phyloP scores from a whole-genome alignment of 2,113 vertebrate species.

The Zosterops pallidus region DNA sequence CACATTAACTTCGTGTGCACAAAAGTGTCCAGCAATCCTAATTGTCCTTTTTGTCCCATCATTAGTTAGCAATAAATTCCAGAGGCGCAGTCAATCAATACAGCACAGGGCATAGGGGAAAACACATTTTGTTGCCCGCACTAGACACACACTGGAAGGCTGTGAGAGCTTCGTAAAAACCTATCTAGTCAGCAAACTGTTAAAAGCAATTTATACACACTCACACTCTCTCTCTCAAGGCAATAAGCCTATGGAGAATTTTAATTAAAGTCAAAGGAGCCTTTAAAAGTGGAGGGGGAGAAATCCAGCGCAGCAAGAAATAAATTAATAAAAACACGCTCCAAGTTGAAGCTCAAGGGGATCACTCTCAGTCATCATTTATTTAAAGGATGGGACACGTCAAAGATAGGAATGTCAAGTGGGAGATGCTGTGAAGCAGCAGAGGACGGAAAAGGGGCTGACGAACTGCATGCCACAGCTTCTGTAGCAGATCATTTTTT shows the following conservation, averaged over 20 bases:
- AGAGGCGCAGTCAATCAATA: neutral
- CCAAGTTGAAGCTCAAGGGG: constrained; percentile 62
- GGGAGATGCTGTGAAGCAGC: constrained; percentile 57
- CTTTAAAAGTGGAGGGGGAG: constrained; percentile 56
- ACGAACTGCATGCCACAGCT: neutral
- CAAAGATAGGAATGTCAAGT: constrained; percentile 62
- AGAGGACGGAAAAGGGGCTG: constrained; percentile 31
- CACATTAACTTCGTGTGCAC: neutral
- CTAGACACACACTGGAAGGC: neutral
- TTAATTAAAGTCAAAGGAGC: constrained; percentile 72
- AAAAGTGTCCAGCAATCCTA: neutral
- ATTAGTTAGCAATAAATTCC: neutral
- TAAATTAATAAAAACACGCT: constrained; percentile 68
- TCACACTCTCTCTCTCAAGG: neutral
- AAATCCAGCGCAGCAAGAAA: constrained; percentile 62
- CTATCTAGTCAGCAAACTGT: constrained; percentile 49
- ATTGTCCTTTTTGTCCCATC: neutral
- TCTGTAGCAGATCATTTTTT: constrained; percentile 20
- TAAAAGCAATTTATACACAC: constrained; percentile 58
- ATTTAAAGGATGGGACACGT: constrained; percentile 65
- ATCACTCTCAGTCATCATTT: constrained; percentile 64
- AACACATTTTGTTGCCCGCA: neutral
- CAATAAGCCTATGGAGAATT: constrained; percentile 64
- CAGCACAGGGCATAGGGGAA: neutral
- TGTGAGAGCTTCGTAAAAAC: neutral